Evolutionary conservation across 2,797 vertebrate species (phyloP).

Genomic region (Mus spretus): DNA sequence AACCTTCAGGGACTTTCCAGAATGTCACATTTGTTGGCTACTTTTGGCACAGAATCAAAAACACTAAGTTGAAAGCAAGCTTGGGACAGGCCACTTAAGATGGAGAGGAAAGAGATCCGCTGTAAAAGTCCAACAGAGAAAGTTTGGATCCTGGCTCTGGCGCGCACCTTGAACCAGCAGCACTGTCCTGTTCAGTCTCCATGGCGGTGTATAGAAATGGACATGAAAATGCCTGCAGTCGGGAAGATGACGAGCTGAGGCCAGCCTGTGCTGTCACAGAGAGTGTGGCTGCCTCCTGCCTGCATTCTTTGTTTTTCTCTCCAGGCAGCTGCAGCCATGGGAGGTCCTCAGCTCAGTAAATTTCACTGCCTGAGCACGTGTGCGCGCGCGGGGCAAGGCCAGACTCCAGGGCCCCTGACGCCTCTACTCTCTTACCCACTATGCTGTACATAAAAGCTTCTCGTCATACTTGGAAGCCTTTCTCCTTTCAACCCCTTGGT

Average conservation of each 20-base stretch:
- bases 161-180: background rate
- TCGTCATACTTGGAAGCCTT: background rate
- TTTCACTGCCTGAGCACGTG: background rate
- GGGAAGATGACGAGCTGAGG: background rate
- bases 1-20: background rate
- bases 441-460: background rate
- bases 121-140: background rate
- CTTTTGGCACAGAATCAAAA: constrained; percentile 42
- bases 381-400: background rate
- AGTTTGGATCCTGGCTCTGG: background rate
- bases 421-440: background rate
- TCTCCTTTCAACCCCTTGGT: background rate
- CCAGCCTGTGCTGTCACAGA: background rate
- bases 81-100: background rate
- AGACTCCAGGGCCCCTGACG: background rate
- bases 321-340: background rate
- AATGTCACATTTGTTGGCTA: background rate
- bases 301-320: background rate
- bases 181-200: background rate
- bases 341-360: background rate
- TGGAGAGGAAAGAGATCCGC: constrained; percentile 23
- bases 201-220: background rate
- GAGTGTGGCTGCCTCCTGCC: background rate
- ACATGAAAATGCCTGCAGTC: background rate
- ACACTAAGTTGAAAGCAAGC: background rate